Evolutionary conservation across 2,113 vertebrate genomes (phyloP).

Genomic region (Heterochromis multidens): DNA sequence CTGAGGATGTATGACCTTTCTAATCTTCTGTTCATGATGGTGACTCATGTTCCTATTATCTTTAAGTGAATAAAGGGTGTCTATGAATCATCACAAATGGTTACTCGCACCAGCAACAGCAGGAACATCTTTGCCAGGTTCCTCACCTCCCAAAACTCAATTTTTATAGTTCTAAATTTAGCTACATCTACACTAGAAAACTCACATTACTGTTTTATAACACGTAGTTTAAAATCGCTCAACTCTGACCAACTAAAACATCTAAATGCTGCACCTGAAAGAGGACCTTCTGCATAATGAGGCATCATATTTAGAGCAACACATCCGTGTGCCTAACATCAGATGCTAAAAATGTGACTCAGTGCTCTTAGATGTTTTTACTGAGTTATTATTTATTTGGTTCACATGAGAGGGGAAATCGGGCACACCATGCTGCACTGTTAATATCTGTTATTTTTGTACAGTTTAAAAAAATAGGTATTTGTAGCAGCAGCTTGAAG

Average conservation of each 20-base stretch:
- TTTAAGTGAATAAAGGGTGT: background rate
- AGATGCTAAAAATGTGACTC: background rate
- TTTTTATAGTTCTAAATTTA: background rate
- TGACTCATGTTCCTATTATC: background rate
- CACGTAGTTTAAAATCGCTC: background rate
- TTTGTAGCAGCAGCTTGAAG: background rate
- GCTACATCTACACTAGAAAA: background rate
- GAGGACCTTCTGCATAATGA: background rate
- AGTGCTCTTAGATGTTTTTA: background rate
- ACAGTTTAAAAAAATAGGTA: background rate
- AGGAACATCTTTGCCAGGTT: background rate
- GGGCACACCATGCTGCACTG: background rate
- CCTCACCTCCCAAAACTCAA: background rate
- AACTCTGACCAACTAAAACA: background rate
- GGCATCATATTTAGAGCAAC: background rate
- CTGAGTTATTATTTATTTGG: background rate
- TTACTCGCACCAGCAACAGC: background rate
- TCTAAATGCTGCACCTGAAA: background rate
- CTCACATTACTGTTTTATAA: background rate
- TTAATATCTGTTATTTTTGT: background rate
- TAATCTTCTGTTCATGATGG: background rate
- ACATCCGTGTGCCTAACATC: background rate
- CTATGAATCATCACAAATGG: conserved; percentile 4
- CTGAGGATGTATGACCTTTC: background rate
- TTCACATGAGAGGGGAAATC: background rate